Conservation (phyloP, 2,888 invertebrate species). For the Philereme vetulata region DNA sequence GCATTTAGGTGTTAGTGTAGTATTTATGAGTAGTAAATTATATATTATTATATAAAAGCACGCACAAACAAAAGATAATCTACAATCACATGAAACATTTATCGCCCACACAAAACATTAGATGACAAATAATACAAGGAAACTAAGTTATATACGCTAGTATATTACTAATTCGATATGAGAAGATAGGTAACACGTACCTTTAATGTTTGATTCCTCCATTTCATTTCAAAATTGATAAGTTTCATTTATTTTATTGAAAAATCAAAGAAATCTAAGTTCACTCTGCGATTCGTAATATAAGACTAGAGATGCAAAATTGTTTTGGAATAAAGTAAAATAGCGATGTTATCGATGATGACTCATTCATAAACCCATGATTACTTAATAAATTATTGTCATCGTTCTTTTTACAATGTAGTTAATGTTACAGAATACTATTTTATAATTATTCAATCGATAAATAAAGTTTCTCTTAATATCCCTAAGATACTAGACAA, state of each 20-base stretch:
- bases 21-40: background rate
- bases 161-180: slow-evolving; percentile 5
- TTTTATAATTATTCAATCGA: too few relatives aligned
- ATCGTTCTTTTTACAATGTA: too few relatives aligned
- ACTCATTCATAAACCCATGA: too few relatives aligned
- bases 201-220: slow-evolving; percentile 67
- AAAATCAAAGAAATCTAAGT: slow-evolving; percentile 45
- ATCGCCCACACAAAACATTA: slow-evolving; percentile 74
- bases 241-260: slow-evolving; percentile 44
- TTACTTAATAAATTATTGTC: too few relatives aligned
- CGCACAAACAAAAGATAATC: slow-evolving; percentile 72
- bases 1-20: background rate
- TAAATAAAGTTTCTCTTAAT: too few relatives aligned
- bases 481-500: too few relatives aligned
- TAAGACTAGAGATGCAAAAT: slow-evolving; percentile 29
- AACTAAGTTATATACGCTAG: slow-evolving; percentile 43
- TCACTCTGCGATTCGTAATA: slow-evolving; percentile 44
- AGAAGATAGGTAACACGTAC: slow-evolving; percentile 46
- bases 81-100: slow-evolving; percentile 52
- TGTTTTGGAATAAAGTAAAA: slow-evolving; percentile 34
- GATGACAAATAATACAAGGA: slow-evolving; percentile 58
- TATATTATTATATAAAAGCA: slow-evolving; percentile 9
- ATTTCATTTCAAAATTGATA: slow-evolving; percentile 68
- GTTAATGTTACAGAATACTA: too few relatives aligned
- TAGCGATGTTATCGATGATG: slow-evolving; percentile 3